Conservation (phyloP, 2,888 invertebrate genomes). For the Drosophila paranaensis region DNA sequence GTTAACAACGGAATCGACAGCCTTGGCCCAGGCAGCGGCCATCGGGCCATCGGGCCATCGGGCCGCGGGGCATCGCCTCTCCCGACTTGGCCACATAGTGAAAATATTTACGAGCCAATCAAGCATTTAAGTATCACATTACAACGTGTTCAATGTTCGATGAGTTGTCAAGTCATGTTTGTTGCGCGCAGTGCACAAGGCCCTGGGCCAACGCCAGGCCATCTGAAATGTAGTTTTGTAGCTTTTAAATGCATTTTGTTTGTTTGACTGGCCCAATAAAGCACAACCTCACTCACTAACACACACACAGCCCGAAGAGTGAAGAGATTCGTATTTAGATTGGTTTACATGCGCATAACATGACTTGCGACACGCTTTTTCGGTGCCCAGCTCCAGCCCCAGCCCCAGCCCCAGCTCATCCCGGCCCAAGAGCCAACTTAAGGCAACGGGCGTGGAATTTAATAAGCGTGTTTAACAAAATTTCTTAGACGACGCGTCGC, state of each 20-base stretch:
- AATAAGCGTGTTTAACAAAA: slow-evolving; percentile 79
- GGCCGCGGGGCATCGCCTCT: background rate
- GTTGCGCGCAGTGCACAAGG: slow-evolving; percentile 56
- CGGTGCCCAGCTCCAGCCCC: slow-evolving; percentile 17
- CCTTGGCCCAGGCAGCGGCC: slow-evolving; percentile 19
- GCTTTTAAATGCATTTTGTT: slow-evolving; percentile 81
- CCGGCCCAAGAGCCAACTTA: slow-evolving; percentile 14
- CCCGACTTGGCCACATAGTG: slow-evolving; percentile 64
- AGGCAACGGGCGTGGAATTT: slow-evolving; percentile 63
- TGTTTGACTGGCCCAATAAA: slow-evolving; percentile 77
- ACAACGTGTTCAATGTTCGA: slow-evolving; percentile 84
- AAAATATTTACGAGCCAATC: slow-evolving; percentile 84
- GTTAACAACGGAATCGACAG: slow-evolving; percentile 82
- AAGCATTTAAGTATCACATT: slow-evolving; percentile 84
- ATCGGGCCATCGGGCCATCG: background rate
- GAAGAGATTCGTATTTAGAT: slow-evolving; percentile 79
- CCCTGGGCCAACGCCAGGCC: slow-evolving; percentile 44
- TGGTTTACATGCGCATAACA: slow-evolving; percentile 82
- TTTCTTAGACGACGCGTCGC: slow-evolving; percentile 61
- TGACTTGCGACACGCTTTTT: slow-evolving; percentile 78
- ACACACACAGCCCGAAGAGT: slow-evolving; percentile 13
- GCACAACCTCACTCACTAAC: slow-evolving; percentile 48
- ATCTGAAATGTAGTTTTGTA: slow-evolving; percentile 78
- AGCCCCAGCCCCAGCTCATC: slow-evolving; percentile 26
- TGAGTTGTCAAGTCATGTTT: slow-evolving; percentile 84